Evolutionary conservation across 1,140 invertebrate genomes (phyloP), one percentile per base, ranked within the genome.

Genomic region (Leptinotarsa defecta): DNA sequence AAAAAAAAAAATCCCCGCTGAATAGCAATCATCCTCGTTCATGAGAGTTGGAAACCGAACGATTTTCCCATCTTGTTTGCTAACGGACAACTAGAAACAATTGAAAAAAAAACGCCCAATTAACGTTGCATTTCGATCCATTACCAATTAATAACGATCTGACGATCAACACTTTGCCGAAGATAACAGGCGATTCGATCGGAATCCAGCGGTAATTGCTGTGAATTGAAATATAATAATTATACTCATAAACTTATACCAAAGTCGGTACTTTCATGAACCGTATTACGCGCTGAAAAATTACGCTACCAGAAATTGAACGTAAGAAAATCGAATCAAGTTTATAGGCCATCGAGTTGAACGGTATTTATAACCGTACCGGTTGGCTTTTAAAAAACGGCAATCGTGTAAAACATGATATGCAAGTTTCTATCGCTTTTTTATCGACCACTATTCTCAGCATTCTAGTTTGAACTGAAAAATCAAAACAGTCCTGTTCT

Each of bases 181-280:
- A 57, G 52, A 19, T 57, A 57, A 19, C 3, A 5, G n/a, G 52
- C 52, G 6, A 57, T 17, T 57, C 52, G 3, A 57, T 57, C 3
- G n/a, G 52, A 57, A 15, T 57, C 52, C 17, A 57, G n/a, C 15
- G 8, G 34, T 43, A 43, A 34, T 6, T 34, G 27, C 27, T 34
- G 27, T 3, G 43, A 69, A 69, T 1, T 27, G 68, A 69, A 27
- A 48, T 69, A 43, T 48, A 43, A 69, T 69, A 69, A 48, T 13
- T 24, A n/a, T n/a, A 22, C 2, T 15, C n/a, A 13, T 64, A 20
- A 13, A 64, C 15, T 19, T 64, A 22, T 64, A 64, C 63, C n/a
- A 19, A 15, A 15, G 63, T 64, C 63, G 19, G 63, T 13, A 24
- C 13, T 20, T 19, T 4, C n/a, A 19, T 19, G 63, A 19, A 64